Percentiles rank a stretch among this genome's conserved stretches.
Evolutionary conservation across 2,888 invertebrate genomes (phyloP).

Genomic region (Euphydryas editha): DNA sequence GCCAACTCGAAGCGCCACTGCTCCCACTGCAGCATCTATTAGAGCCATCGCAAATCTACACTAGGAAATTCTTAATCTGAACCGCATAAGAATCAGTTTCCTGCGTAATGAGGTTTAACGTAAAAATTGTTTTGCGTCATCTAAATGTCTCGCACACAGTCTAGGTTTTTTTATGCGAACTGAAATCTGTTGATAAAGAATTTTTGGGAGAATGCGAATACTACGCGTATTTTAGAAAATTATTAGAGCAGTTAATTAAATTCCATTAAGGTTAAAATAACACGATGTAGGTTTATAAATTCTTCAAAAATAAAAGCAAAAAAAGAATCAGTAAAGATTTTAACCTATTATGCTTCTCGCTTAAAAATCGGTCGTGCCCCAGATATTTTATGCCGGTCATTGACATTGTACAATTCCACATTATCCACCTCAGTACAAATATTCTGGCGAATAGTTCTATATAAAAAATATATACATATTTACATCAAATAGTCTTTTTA

Average conservation of each 20-base stretch:
- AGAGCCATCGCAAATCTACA: constrained; percentile 52
- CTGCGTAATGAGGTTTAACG: constrained; percentile 27
- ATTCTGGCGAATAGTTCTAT: background rate
- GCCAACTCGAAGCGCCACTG: constrained; percentile 76
- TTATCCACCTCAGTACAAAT: constrained; percentile 7
- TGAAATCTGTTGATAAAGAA: constrained; percentile 55
- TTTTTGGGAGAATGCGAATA: constrained; percentile 28
- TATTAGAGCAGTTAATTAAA: background rate
- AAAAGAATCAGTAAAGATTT: constrained; percentile 16
- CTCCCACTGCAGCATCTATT: constrained; percentile 64
- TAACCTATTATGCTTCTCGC: constrained; percentile 23
- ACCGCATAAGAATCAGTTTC: constrained; percentile 55
- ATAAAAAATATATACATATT: too few species aligned
- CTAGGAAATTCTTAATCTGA: constrained; percentile 48
- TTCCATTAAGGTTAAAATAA: background rate
- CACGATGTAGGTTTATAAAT: background rate
- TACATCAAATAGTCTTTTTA: too few species aligned
- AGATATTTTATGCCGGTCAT: constrained; percentile 32
- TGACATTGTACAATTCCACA: constrained; percentile 24
- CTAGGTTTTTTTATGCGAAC: constrained; percentile 73
- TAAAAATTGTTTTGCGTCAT: constrained; percentile 43
- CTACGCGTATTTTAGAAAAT: constrained; percentile 11
- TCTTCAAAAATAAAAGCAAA: background rate
- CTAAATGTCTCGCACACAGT: constrained; percentile 73
- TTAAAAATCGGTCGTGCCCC: constrained; percentile 34